phyloP scores from a whole-genome alignment of 2,888 invertebrate species.

The Scaptomyza cyrtandrae region DNA sequence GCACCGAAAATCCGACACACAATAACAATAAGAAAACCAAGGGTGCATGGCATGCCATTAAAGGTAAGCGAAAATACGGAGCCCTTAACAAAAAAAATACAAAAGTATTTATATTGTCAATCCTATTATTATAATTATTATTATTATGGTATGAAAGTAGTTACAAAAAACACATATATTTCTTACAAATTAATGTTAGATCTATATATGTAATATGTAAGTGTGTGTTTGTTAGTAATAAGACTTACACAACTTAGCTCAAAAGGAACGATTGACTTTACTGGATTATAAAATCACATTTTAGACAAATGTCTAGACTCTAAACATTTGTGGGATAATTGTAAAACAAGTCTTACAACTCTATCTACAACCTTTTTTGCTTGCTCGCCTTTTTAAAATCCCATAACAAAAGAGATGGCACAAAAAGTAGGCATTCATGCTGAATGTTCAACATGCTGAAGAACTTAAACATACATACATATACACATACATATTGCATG shows the following conservation, averaged over 20 bases:
- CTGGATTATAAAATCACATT: background rate
- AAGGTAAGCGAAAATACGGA: slow-evolving; percentile 3
- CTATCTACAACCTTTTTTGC: background rate
- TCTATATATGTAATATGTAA: too few species aligned
- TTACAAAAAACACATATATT: background rate
- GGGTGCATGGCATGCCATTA: slow-evolving; percentile 8
- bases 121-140: background rate
- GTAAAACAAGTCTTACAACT: slow-evolving; percentile 6
- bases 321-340: background rate
- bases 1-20: slow-evolving; percentile 42
- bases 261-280: background rate
- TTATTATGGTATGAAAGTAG: background rate
- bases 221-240: too few species aligned
- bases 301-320: background rate
- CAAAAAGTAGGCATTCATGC: slow-evolving; percentile 17
- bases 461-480: slow-evolving; percentile 1
- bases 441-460: slow-evolving; percentile 17
- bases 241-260: background rate
- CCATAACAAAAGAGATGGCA: slow-evolving; percentile 7
- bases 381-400: background rate
- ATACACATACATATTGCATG: slow-evolving; percentile 1
- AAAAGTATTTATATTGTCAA: background rate
- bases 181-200: too few species aligned
- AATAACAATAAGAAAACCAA: slow-evolving; percentile 15
- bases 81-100: background rate